Base-by-base conservation (phyloP, 2,888 invertebrate genomes). In the Corythucha ciliata region DNA sequence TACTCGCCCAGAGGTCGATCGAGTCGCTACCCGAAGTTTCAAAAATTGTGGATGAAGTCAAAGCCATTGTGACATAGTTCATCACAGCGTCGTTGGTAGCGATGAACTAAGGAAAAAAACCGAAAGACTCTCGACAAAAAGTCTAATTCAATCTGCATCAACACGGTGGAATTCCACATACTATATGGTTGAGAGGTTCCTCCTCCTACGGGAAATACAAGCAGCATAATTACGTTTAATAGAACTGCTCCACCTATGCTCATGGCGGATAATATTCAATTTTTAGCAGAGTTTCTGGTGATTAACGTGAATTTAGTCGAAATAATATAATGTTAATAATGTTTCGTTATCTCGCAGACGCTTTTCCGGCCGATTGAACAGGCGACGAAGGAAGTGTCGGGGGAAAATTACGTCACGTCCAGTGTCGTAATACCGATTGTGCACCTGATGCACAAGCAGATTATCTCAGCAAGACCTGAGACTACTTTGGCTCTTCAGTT, bases 1-100 rank as follows among this genome's bases (percentile, higher is more conserved):
- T 65, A 29, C 61, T 65, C 2, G 63, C 62, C 49, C 61, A 61
- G 55, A 29, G 39, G 37, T 21, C 29, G 6, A 46, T 41, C 41
- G 32, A 54, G 25, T 29, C 45, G 36, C 53, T 55, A 46, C 40
- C 56, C 42, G 48, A 44, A 45, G 45, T 56, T 10, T 24, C 32
- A 34, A 22, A 18, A 18, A 21, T 46, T 20, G 16, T 46, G n/a
- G 34, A 46, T 16, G 22, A 46, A 46, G 34, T 46, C 18, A 46
- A 34, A 34, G 21, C 18, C 12, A 34, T 46, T n/a, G 46, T 46
- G 4, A 34, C 7, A 34, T 46, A 24, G 33, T 46, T 46, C 5
- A 46, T 24, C 46, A 46, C 10, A 46, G 33, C 25, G 46, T 34
- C 6, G 22, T 34, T 22, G 46, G 20, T 20, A 34, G 34, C 46